A percentile compares a stretch with the other conserved stretches of the same genome.
phyloP scores from a whole-genome alignment of 2,113 vertebrate genomes.

The Pelvicachromis taeniatus region DNA sequence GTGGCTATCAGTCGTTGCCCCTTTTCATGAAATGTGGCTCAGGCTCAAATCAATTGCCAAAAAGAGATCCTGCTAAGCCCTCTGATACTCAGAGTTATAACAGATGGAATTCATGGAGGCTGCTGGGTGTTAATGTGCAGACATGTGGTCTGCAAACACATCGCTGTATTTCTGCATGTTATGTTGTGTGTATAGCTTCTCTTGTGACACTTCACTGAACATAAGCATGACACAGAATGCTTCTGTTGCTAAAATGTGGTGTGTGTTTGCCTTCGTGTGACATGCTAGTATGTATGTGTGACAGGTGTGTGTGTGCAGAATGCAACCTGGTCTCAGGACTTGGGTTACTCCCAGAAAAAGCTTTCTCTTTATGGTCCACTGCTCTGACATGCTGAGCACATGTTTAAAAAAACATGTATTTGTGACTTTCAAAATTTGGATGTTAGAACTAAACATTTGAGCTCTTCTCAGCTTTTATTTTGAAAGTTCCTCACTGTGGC shows the following conservation, averaged over 20 bases:
- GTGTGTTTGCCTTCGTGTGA: neutral
- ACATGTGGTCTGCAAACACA: constrained; percentile 32
- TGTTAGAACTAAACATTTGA: neutral
- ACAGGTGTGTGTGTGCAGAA: constrained; percentile 46
- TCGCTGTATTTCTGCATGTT: constrained; percentile 7
- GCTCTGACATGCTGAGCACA: neutral
- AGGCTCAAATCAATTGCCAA: neutral
- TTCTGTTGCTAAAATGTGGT: constrained; percentile 6
- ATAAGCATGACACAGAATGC: constrained; percentile 28
- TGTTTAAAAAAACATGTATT: neutral
- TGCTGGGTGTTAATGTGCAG: constrained; percentile 38
- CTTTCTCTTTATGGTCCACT: constrained; percentile 9
- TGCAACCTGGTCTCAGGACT: constrained; percentile 7
- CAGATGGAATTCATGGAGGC: constrained; percentile 20
- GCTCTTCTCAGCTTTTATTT: neutral
- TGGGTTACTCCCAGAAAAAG: constrained; percentile 32
- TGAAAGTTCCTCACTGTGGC: neutral
- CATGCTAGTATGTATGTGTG: neutral
- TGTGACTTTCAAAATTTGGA: neutral
- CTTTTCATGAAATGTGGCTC: constrained; percentile 21
- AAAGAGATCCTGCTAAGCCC: neutral
- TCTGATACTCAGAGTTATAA: constrained; percentile 14
- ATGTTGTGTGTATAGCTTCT: constrained; percentile 10
- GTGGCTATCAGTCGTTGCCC: neutral
- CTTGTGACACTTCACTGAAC: constrained; percentile 27